Evolutionary conservation across 2,888 invertebrate species (phyloP).

Genomic region (Bombylius discolor): DNA sequence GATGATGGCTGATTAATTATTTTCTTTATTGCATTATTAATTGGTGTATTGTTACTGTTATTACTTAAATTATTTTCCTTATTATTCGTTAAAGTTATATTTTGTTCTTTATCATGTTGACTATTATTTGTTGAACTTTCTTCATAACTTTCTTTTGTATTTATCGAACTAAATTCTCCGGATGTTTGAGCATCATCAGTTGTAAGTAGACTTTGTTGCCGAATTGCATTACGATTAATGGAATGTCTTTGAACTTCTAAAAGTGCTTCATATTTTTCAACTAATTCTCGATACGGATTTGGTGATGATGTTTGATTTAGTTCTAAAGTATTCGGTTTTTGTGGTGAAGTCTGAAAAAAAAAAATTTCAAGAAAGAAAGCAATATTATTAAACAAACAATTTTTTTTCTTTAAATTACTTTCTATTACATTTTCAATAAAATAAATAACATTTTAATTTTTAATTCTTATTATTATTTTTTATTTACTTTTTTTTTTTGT

Average conservation of each 20-base stretch:
- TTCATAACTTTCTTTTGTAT: constrained; percentile 50
- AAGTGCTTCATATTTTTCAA: constrained; percentile 74
- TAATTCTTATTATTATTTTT: too few relatives aligned
- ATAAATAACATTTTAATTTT: too few relatives aligned
- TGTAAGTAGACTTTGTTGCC: constrained; percentile 28
- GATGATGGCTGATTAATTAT: constrained; percentile 7
- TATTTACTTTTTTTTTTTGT: too few relatives aligned
- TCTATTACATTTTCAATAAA: too few relatives aligned
- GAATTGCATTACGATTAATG: constrained; percentile 38
- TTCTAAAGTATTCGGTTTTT: constrained; percentile 23
- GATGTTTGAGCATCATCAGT: constrained; percentile 61
- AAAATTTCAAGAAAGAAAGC: background rate
- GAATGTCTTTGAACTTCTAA: constrained; percentile 61
- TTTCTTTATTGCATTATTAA: too few relatives aligned
- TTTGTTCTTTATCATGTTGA: constrained; percentile 15
- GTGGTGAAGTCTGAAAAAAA: constrained; percentile 19
- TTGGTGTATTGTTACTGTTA: too few relatives aligned
- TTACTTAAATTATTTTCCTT: too few relatives aligned
- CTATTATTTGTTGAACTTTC: constrained; percentile 12
- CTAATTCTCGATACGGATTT: constrained; percentile 66
- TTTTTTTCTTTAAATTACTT: too few relatives aligned
- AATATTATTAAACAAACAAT: too few relatives aligned
- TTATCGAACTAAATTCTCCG: constrained; percentile 54
- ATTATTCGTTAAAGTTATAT: background rate
- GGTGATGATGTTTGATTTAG: constrained; percentile 30